Base-by-base conservation (phyloP, 1,140 invertebrate genomes). In the Leptopilina clavipes region DNA sequence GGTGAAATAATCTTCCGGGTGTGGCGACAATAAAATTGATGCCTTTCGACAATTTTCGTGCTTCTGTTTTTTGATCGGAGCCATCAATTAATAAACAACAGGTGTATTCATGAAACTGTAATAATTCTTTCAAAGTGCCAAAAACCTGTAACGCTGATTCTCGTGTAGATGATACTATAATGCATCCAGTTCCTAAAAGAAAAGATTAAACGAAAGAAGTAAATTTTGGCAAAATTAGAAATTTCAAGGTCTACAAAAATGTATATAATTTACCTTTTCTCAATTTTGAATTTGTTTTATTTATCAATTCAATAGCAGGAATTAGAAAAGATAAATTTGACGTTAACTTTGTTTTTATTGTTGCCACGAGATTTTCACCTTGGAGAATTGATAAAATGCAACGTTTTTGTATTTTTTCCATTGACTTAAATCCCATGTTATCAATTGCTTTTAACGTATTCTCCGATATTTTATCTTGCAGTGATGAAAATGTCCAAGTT, bases 131-230 rank as follows among this genome's bases (percentile, higher is more conserved):
- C 3, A 99, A 88, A 0, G 99, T 98, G 71, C 97, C 97, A 93
- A 98, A 99, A 0, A 97, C 99, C 91, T 99, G 98, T 97, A 99
- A 99, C 3, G 97, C 96, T 81, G 99, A 92, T 91, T 99, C 98
- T 85, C 98, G 91, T n/a, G 98, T 99, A 3, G 98, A 98, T 2
- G 98, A 99, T 76, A 99, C 96, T 71, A 99, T 95, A 44, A 99
- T 95, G 18, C 96, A 96, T 65, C 98, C 98, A 84, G 98, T 98
- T 65, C 97, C 95, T 96, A 1, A 11, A 25, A 31, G n/a, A n/a
- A 3, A 12, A 81, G 70, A 85, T 84, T 78, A 72, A 83, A 73
- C 14, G 8, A 59, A 19, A 76, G 0, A 54, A 25, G 17, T 14
- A 70, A 40, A 22, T n/a, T 65, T 7, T 25, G 54, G 5, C 52